Conservation (phyloP, 2,797 vertebrate species). For the Pangasius krempfi region DNA sequence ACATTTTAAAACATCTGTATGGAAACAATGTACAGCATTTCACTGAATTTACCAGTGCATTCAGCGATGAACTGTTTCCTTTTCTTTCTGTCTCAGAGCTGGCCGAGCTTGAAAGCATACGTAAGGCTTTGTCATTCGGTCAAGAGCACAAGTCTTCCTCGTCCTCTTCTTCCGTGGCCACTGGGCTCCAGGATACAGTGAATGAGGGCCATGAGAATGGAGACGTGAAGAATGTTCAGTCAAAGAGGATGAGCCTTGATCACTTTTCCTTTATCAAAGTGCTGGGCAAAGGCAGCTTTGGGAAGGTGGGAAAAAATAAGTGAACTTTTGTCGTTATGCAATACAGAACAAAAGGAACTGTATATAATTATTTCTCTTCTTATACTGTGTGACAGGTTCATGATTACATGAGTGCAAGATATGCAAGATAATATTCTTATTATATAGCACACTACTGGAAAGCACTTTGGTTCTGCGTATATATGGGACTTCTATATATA, state of each 20-base stretch:
- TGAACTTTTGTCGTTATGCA: neutral
- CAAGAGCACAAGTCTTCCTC: constrained; percentile 85
- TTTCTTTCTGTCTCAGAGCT: constrained; percentile 78
- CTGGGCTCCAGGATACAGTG: constrained; percentile 53
- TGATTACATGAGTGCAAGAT: neutral
- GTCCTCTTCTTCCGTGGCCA: constrained; percentile 74
- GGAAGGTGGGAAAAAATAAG: constrained; percentile 80
- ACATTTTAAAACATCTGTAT: neutral
- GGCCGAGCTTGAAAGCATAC: constrained; percentile 91
- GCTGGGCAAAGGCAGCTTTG: constrained; percentile 98
- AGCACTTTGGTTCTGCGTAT: neutral
- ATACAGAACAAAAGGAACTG: neutral
- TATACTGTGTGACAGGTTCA: neutral
- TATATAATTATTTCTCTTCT: neutral
- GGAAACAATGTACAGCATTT: neutral
- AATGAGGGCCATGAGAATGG: constrained; percentile 86
- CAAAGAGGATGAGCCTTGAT: constrained; percentile 86
- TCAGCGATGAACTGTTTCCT: constrained; percentile 35
- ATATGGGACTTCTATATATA: neutral
- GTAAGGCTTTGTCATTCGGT: constrained; percentile 90
- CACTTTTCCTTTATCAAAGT: constrained; percentile 99
- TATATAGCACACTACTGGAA: neutral
- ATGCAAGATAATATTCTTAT: neutral
- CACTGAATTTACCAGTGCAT: neutral
- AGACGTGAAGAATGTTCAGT: constrained; percentile 79